phyloP scores from a whole-genome alignment of 2,888 invertebrate species.

The Chrysina gloriosa region DNA sequence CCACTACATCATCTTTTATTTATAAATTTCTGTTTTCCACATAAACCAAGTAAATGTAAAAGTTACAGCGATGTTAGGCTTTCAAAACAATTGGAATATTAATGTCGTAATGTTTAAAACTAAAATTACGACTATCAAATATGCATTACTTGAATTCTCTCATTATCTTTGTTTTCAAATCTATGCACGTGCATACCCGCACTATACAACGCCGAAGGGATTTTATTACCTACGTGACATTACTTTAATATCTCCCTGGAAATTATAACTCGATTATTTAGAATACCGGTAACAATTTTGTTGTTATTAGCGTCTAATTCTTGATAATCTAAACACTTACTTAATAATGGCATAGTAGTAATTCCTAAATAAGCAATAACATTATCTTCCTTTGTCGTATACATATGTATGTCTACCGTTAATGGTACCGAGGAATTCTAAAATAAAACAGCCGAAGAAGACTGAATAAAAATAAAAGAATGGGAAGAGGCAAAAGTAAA shows the following conservation, averaged over 20 bases:
- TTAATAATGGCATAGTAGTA: neutral
- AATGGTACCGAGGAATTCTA: neutral
- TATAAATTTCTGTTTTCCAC: neutral
- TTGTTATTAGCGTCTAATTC: neutral
- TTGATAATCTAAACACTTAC: neutral
- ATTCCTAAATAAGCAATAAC: neutral
- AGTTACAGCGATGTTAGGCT: neutral
- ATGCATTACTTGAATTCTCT: constrained; percentile 10
- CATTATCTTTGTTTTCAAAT: constrained; percentile 7
- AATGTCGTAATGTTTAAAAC: neutral
- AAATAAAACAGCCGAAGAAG: neutral
- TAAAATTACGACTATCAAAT: constrained; percentile 5
- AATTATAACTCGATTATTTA: constrained; percentile 15
- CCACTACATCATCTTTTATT: too few species aligned
- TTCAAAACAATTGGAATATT: neutral
- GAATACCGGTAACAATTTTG: neutral
- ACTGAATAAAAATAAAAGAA: neutral
- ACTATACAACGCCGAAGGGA: neutral
- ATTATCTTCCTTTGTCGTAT: neutral
- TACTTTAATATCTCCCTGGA: neutral
- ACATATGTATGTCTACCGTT: neutral
- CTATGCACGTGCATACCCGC: neutral
- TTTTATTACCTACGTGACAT: neutral
- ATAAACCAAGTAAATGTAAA: neutral
- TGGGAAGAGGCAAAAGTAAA: neutral